Evolutionary conservation across 2,797 vertebrate species (phyloP).

Genomic region (Picus viridis): DNA sequence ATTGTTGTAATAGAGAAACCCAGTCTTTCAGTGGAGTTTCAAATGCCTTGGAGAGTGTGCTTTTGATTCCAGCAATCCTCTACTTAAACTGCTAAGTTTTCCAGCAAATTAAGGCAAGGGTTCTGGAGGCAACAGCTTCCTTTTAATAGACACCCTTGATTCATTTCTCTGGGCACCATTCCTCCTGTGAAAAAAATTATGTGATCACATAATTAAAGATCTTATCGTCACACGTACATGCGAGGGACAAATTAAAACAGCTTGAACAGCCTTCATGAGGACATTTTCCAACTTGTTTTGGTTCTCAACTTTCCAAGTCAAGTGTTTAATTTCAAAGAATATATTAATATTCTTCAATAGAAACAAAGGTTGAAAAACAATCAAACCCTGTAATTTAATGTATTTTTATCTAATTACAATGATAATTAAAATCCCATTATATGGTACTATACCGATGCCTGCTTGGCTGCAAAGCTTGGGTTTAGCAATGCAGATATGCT

Average conservation of each 20-base stretch:
- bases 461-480: neutral
- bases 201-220: slow-evolving; percentile 66
- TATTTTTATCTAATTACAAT: slow-evolving; percentile 39
- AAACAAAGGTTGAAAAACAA: neutral
- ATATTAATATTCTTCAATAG: neutral
- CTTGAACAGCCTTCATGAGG: slow-evolving; percentile 1
- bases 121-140: slow-evolving; percentile 47
- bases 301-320: neutral
- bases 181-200: slow-evolving; percentile 40
- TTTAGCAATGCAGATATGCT: neutral
- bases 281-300: slow-evolving; percentile 27
- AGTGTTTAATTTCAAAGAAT: slow-evolving; percentile 35
- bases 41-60: neutral
- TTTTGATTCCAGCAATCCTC: slow-evolving; percentile 19
- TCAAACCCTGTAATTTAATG: neutral
- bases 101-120: slow-evolving; percentile 27
- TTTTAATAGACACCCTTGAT: slow-evolving; percentile 44
- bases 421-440: slow-evolving; percentile 3
- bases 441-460: neutral
- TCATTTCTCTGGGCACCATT: slow-evolving; percentile 29
- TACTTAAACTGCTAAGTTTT: neutral
- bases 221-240: slow-evolving; percentile 2
- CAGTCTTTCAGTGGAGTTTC: neutral
- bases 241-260: slow-evolving; percentile 48
- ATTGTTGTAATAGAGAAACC: neutral